phyloP scores from a whole-genome alignment of 2,113 vertebrate genomes.

The Smithornis capensis region DNA sequence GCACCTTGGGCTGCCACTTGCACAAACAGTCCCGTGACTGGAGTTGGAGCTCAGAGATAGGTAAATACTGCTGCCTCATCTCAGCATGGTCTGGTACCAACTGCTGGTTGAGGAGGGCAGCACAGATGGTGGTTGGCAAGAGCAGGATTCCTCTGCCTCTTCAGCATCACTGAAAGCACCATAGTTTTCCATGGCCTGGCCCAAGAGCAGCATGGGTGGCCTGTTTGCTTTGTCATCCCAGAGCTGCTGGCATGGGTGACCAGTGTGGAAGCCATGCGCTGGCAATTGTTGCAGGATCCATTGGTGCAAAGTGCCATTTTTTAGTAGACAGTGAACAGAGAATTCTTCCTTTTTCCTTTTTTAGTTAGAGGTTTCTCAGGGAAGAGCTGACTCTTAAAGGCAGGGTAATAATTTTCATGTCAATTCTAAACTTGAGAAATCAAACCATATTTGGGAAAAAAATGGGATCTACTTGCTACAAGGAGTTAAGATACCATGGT shows the following conservation, averaged over 20 bases:
- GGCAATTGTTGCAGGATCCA: background rate
- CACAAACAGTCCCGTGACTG: background rate
- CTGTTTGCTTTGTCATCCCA: background rate
- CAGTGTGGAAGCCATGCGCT: background rate
- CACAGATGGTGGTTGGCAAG: background rate
- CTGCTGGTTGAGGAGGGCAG: background rate
- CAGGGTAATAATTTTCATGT: background rate
- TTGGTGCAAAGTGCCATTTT: background rate
- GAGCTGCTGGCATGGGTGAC: background rate
- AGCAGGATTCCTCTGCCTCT: background rate
- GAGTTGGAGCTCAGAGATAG: background rate
- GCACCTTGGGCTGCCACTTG: background rate
- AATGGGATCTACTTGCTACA: background rate
- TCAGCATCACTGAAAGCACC: background rate
- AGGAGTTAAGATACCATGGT: background rate
- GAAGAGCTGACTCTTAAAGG: background rate
- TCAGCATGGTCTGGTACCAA: rapidly evolving
- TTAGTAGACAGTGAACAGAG: background rate
- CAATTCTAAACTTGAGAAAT: background rate
- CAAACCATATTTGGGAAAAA: background rate
- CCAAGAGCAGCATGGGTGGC: background rate
- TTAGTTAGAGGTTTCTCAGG: background rate
- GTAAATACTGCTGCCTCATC: background rate
- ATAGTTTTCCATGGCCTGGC: background rate
- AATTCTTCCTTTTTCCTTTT: background rate